These are phyloP conservation scores for Nothura maculosa DNA, from an alignment of 2,797 vertebrate genomes.

Conservation along the genomic window DNA sequence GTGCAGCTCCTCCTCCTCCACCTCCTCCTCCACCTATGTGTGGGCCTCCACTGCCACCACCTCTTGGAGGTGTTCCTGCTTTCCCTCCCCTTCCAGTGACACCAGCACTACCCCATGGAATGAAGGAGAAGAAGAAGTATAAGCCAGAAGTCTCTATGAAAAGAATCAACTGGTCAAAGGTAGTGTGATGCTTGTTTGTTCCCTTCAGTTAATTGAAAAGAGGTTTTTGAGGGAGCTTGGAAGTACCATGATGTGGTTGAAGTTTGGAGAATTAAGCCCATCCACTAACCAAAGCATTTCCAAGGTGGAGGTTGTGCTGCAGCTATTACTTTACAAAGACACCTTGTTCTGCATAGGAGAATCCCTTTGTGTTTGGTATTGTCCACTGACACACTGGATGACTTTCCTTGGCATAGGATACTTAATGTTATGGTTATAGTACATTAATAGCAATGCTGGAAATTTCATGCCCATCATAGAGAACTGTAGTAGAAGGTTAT, in stretches of 20 bases:
- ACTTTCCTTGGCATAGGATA: background rate
- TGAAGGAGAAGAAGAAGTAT: slow-evolving; percentile 92
- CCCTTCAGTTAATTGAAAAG: background rate
- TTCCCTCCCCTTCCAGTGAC: slow-evolving; percentile 50
- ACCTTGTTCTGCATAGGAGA: background rate
- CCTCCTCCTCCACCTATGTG: slow-evolving; percentile 84
- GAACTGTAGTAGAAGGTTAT: background rate
- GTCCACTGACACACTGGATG: background rate
- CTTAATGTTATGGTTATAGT: background rate
- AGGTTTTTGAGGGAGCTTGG: background rate
- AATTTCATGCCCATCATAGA: fast-evolving
- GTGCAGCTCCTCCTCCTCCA: slow-evolving; percentile 77
- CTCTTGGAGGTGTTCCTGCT: slow-evolving; percentile 77
- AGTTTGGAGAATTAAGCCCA: background rate
- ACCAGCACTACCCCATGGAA: slow-evolving; percentile 87
- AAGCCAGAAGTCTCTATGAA: slow-evolving; percentile 92
- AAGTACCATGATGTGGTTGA: background rate
- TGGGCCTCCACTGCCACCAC: slow-evolving; percentile 86
- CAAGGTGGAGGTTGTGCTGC: background rate
- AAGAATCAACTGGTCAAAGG: slow-evolving; percentile 98
- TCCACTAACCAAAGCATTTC: background rate
- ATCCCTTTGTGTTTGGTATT: background rate
- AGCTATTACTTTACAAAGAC: background rate
- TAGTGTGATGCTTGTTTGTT: slow-evolving; percentile 58
- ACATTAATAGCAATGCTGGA: background rate